Base-by-base conservation (phyloP, 2,888 invertebrate genomes). In the Lobophora halterata region DNA sequence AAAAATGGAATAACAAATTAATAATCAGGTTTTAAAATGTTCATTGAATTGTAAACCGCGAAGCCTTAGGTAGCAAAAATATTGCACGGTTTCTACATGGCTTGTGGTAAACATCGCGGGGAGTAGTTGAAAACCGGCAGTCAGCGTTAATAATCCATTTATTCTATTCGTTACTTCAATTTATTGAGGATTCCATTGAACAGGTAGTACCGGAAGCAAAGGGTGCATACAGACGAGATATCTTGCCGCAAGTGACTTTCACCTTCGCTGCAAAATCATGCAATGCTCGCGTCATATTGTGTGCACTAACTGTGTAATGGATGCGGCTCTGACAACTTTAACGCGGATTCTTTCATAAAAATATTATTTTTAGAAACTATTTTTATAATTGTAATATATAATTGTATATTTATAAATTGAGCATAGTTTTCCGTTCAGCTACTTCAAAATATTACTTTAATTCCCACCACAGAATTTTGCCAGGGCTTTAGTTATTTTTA, bases 151-250 rank as follows among this genome's bases (percentile, higher is more conserved):
- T 59, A 52, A 53, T 60, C 56, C 56, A 60, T 58, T 44, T 52
- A 55, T 35, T 54, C 49, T 55, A 60, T 67, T 66, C 55, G 63
- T 62, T 59, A 58, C 62, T 63, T 61, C 59, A 51, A 52, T 59
- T 61, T 52, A 52, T 58, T 54, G 52, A 55, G 55, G 56, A 57
- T 58, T 59, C 56, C 53, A 58, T 45, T 34, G 44, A 53, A 42
- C 56, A 57, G 52, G 54, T 55, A 55, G 49, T 49, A 51, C 52
- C 49, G 40, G 50, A 47, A 55, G 49, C 48, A 40, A 54, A 54
- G 65, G 53, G 53, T 63, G 68, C 57, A 67, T 67, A 58, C 63
- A 60, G 63, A 64, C 56, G 50, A 62, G 64, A 70, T 60, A 55
- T 62, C 56, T 62, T 48, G 58, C 54, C 52, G 54, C 51, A 47